Percentiles rank a stretch among this genome's conserved stretches.
phyloP scores from a whole-genome alignment of 2,113 vertebrate genomes.

The Nothobranchius kuhntae region DNA sequence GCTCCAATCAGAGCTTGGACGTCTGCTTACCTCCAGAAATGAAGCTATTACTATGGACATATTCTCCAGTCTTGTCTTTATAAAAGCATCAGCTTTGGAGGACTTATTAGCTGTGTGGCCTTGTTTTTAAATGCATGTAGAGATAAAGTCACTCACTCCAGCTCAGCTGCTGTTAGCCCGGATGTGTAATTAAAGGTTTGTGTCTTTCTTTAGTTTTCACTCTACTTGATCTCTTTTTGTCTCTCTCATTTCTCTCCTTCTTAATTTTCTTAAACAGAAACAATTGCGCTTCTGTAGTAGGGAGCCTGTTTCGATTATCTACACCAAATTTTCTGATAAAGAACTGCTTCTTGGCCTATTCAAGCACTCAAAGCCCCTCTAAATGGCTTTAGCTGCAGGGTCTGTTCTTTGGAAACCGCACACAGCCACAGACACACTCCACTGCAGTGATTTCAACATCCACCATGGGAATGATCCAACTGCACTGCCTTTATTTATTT shows the following conservation, averaged over 20 bases:
- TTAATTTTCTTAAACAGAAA: constrained; percentile 64
- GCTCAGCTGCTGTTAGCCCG: constrained; percentile 12
- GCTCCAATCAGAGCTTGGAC: too few relatives aligned
- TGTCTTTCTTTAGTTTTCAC: constrained; percentile 24
- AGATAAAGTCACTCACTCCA: constrained; percentile 16
- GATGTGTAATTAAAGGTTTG: constrained; percentile 4
- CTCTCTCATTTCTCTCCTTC: constrained; percentile 19
- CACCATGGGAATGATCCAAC: constrained; percentile 49
- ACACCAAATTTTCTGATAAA: constrained; percentile 72
- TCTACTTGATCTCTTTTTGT: constrained; percentile 21
- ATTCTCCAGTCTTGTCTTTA: constrained; percentile 25
- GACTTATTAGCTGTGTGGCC: background rate
- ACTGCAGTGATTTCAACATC: constrained; percentile 48
- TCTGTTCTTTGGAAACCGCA: constrained; percentile 50
- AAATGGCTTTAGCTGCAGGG: constrained; percentile 73
- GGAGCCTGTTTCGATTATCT: constrained; percentile 70
- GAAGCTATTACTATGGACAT: constrained; percentile 44
- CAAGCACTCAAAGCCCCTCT: constrained; percentile 67
- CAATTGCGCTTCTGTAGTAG: constrained; percentile 61
- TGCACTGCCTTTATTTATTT: constrained; percentile 13
- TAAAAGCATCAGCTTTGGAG: background rate
- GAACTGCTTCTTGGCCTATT: constrained; percentile 68
- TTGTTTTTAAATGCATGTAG: background rate
- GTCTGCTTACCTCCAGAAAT: constrained; percentile 20
- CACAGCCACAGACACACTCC: constrained; percentile 30